Evolutionary conservation across 1,140 invertebrate species (phyloP).

Genomic region (Pygmarrhopalites habei): DNA sequence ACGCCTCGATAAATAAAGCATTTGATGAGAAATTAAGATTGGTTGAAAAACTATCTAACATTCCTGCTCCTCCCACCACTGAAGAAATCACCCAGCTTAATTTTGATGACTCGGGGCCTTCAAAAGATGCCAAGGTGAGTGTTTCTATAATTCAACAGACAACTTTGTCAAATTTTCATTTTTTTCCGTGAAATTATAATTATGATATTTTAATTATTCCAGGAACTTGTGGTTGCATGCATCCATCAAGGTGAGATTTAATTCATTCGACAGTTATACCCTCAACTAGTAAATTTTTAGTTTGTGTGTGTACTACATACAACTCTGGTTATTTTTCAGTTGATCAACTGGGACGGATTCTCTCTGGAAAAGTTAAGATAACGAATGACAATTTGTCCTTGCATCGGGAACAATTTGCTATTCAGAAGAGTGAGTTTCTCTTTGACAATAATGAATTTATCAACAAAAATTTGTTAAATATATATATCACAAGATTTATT

Average conservation of each 20-base stretch:
- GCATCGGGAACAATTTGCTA: conserved; percentile 24
- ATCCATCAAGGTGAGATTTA: conserved; percentile 63
- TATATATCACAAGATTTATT: too few relatives aligned
- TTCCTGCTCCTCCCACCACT: conserved; percentile 59
- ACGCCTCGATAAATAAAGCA: conserved; percentile 61
- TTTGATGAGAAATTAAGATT: conserved; percentile 65
- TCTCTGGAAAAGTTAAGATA: conserved; percentile 27
- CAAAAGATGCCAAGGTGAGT: conserved; percentile 57
- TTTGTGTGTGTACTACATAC: too few relatives aligned
- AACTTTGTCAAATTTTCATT: too few relatives aligned
- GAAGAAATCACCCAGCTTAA: conserved; percentile 47
- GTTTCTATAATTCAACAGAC: too few relatives aligned
- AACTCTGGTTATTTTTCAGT: too few relatives aligned
- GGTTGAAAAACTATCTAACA: conserved; percentile 63
- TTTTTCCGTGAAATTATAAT: too few relatives aligned
- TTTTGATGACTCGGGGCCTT: conserved; percentile 43
- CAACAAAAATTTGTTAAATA: too few relatives aligned
- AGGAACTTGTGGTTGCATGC: conserved; percentile 63
- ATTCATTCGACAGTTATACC: too few relatives aligned
- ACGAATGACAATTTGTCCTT: conserved; percentile 22
- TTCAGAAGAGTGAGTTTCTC: conserved; percentile 41
- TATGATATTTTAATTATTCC: too few relatives aligned
- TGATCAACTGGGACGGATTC: conserved; percentile 25
- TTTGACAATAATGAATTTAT: too few relatives aligned
- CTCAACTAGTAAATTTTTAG: too few relatives aligned